Evolutionary conservation across 2,113 vertebrate genomes (phyloP).

Genomic region (Alaudala cheleensis): DNA sequence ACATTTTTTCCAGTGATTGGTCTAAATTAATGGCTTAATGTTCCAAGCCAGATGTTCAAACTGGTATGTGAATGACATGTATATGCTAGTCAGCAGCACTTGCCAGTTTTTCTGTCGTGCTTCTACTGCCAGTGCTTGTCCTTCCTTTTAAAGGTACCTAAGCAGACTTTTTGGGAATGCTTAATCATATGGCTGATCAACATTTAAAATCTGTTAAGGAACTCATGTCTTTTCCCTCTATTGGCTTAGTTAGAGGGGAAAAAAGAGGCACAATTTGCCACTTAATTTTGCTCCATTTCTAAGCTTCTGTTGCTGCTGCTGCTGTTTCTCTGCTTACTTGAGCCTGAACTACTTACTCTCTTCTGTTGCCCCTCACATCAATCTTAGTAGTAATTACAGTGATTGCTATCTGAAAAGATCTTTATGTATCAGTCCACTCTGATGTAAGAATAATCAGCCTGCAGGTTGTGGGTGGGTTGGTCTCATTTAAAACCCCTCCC

Average conservation of each 20-base stretch:
- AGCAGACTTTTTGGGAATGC: not conserved
- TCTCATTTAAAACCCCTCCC: not conserved
- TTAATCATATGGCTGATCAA: not conserved
- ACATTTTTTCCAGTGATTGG: constrained; percentile 33
- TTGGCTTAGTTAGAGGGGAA: not conserved
- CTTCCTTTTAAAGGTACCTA: constrained; percentile 4
- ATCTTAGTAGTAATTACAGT: not conserved
- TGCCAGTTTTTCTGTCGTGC: constrained; percentile 12
- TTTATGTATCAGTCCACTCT: not conserved
- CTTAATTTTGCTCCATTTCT: not conserved
- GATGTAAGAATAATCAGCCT: not conserved
- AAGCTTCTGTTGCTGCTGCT: constrained; percentile 9
- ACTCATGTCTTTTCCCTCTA: not conserved
- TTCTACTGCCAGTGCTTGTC: constrained; percentile 18
- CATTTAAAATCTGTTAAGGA: not conserved
- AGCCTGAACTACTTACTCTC: not conserved
- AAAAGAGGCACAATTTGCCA: not conserved
- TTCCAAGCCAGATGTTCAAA: constrained; percentile 49
- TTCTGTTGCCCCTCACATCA: not conserved
- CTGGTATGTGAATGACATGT: constrained; percentile 18
- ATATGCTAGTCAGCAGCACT: constrained; percentile 30
- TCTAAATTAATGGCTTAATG: constrained; percentile 52
- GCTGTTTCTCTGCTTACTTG: not conserved
- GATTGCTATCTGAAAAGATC: not conserved
- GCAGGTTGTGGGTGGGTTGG: not conserved